These are phyloP conservation scores for Ormyrus nitidulus DNA, from an alignment of 2,888 invertebrate species.

Conservation along the genomic window DNA sequence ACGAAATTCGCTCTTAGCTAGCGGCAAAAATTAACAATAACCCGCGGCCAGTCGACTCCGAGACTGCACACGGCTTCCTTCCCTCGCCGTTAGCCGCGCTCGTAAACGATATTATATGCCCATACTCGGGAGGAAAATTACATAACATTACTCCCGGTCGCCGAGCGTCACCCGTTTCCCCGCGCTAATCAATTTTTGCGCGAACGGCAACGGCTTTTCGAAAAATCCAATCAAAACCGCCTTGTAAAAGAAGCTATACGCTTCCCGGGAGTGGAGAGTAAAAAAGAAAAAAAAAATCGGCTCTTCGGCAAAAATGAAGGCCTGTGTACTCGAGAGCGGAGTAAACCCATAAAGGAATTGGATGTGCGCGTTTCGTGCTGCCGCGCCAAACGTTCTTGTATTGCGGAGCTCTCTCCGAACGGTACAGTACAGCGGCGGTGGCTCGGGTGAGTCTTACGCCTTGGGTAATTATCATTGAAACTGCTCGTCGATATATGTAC, in stretches of 20 bases:
- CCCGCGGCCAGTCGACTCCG: not conserved
- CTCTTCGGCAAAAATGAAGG: slow-evolving; percentile 35
- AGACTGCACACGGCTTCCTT: not conserved
- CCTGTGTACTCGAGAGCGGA: slow-evolving; percentile 9
- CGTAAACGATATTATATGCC: slow-evolving; percentile 21
- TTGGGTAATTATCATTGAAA: slow-evolving; percentile 41
- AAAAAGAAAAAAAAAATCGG: not conserved
- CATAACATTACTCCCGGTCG: slow-evolving; percentile 37
- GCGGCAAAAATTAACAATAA: slow-evolving; percentile 46
- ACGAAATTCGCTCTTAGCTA: slow-evolving; percentile 23
- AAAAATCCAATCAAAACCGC: slow-evolving; percentile 29
- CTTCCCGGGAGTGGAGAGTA: not conserved
- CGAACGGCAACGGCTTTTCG: not conserved
- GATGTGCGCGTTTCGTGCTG: not conserved
- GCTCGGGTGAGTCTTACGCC: slow-evolving; percentile 19
- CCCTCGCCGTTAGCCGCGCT: slow-evolving; percentile 26
- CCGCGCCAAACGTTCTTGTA: not conserved
- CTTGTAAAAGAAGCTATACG: not conserved
- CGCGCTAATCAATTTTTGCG: slow-evolving; percentile 21
- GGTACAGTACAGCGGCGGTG: slow-evolving; percentile 17
- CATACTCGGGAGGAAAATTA: slow-evolving; percentile 39
- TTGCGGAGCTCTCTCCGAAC: not conserved
- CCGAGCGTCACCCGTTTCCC: slow-evolving; percentile 9
- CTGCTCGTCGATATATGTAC: slow-evolving; percentile 15
- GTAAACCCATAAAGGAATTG: slow-evolving; percentile 31